Evolutionary conservation across 2,113 vertebrate species (phyloP).

Genomic region (Nipponia nippon): DNA sequence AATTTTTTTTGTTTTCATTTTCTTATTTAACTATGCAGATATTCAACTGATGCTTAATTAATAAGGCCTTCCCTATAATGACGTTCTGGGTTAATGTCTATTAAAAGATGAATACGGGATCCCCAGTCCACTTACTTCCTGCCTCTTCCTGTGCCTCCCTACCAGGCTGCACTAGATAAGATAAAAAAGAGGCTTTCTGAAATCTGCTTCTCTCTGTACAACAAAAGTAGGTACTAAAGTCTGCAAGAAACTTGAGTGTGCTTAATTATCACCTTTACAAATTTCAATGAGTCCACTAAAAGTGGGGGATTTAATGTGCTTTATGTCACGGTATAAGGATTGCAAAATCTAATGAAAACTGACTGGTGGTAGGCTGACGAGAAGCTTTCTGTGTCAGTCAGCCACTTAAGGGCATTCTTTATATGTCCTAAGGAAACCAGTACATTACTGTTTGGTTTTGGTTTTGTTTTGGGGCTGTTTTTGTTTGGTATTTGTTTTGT

Average conservation of each 20-base stretch:
- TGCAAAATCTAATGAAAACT: background rate
- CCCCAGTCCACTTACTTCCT: background rate
- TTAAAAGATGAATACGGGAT: background rate
- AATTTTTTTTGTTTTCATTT: background rate
- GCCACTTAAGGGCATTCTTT: background rate
- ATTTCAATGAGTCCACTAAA: background rate
- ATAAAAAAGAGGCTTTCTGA: background rate
- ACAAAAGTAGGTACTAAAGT: background rate
- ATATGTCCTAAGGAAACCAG: background rate
- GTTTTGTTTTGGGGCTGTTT: background rate
- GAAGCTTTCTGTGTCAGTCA: background rate
- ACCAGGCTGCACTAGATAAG: background rate
- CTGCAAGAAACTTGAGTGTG: background rate
- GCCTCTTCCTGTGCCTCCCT: background rate
- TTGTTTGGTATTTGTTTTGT: background rate
- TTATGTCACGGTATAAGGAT: background rate
- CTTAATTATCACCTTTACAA: background rate
- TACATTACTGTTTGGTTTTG: background rate
- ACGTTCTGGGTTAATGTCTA: background rate
- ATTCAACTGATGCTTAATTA: background rate
- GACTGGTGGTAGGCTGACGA: background rate
- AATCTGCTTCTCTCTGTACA: background rate
- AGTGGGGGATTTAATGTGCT: background rate
- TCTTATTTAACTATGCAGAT: background rate
- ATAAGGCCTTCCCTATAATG: background rate